phyloP scores from a whole-genome alignment of 2,888 invertebrate species.

The Sclerodermus sp. region DNA sequence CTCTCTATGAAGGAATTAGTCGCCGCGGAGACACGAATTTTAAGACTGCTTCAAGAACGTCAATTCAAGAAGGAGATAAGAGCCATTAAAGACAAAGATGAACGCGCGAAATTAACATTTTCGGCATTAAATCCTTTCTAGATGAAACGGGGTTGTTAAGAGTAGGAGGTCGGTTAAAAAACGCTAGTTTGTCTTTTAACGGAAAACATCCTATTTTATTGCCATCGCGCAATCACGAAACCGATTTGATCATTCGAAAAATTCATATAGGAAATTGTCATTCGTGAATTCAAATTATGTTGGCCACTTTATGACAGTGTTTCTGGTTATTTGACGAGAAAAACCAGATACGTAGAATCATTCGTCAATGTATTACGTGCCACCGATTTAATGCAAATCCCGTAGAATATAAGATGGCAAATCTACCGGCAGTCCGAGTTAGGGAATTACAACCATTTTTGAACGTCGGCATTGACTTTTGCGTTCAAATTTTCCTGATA shows the following conservation, averaged over 20 bases:
- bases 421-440: constrained; percentile 31
- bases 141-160: constrained; percentile 23
- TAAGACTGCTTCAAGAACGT: constrained; percentile 3
- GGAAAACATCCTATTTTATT: constrained; percentile 26
- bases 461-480: constrained; percentile 32
- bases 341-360: constrained; percentile 9
- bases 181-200: constrained; percentile 14
- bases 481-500: too few relatives aligned
- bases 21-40: neutral
- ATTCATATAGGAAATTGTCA: constrained; percentile 24
- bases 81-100: neutral
- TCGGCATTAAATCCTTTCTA: constrained; percentile 25
- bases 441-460: constrained; percentile 29
- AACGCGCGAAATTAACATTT: constrained; percentile 9
- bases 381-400: constrained; percentile 12
- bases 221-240: constrained; percentile 23
- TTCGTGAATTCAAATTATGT: constrained; percentile 22
- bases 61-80: constrained; percentile 3
- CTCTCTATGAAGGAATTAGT: constrained; percentile 3
- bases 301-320: constrained; percentile 12
- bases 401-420: constrained; percentile 28
- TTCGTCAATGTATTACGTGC: constrained; percentile 20
- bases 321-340: constrained; percentile 14
- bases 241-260: constrained; percentile 24
- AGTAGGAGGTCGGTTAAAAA: constrained; percentile 28